Evolutionary conservation across 30 jellyfish, hydroid and myxozoan genomes (phyloP), one percentile per base, ranked within the genome.

Genomic region (Mastigias papua): DNA sequence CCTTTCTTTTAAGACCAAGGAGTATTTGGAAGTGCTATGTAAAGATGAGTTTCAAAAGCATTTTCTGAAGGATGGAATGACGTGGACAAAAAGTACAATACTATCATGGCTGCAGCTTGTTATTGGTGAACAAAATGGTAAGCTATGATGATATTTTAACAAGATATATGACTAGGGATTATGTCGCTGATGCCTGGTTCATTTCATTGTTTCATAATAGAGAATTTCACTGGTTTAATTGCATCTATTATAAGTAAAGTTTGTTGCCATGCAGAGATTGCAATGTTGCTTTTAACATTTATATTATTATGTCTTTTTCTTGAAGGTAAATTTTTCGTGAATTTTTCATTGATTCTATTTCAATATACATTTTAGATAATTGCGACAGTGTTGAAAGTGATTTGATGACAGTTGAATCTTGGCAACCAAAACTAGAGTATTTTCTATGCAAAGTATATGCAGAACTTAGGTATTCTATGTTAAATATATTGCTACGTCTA

Each of bases 381-480:
- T 63, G 1, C 74, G 5, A 22, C 6, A 22, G 5, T 27, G 74
- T 15, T 19, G 83, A 50, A 27, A 58, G 64, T 30, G 93, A 62
- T 73, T 21, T 35, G 15, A 61, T 89, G 78, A 50, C 97, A 13
- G 86, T 95, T 2, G 99, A 76, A 23, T 71, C 91, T 5, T 95
- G 99, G 99, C 82, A 62, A 31, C 97, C 96, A n/a, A 87, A 92
- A 82, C 92, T 96, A 0, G 90, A 87, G 21, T 96, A 89, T 82
- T 91, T 96, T 83, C 62, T 91, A 26, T 87, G 93, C 91, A 90
- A 90, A 82, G 97, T 82, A 27, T 96, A 91, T 91, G 99, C 99
- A 10, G 99, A 91, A 76, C 76, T 91, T 34, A 91, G 99, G 99
- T 91, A 81, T 29, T 22, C 5, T 35, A n/a, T n/a, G n/a, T n/a